A percentile compares a stretch with the other conserved stretches of the same genome.
These are phyloP conservation scores for Drosophila subquinaria DNA, from an alignment of 2,888 invertebrate genomes.

Conservation along the genomic window DNA sequence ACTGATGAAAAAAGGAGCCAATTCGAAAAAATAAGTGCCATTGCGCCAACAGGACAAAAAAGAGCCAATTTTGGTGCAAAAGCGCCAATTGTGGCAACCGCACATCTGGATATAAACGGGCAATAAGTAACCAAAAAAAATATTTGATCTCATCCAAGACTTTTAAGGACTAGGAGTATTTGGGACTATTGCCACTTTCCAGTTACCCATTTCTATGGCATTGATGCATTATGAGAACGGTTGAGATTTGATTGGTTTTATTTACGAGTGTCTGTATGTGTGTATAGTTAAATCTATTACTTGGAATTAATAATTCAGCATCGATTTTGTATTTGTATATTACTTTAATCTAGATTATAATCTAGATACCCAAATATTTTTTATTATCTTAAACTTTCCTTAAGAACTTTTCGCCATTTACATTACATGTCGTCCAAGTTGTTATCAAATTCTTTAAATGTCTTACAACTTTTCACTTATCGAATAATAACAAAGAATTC, in stretches of 20 bases:
- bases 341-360: slow-evolving; percentile 41
- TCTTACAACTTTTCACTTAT: slow-evolving; percentile 15
- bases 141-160: no score
- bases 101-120: no score
- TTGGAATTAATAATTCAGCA: slow-evolving; percentile 64
- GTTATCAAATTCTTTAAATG: slow-evolving; percentile 18
- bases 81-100: no score
- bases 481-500: slow-evolving; percentile 3
- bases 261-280: slow-evolving; percentile 25
- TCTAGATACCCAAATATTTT: slow-evolving; percentile 42
- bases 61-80: no score
- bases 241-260: slow-evolving; percentile 25
- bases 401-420: slow-evolving; percentile 30
- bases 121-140: no score
- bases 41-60: no score
- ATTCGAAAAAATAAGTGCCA: no score
- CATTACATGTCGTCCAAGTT: slow-evolving; percentile 8
- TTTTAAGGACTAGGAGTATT: no score
- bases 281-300: slow-evolving; percentile 51
- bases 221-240: slow-evolving; percentile 9
- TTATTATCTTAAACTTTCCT: slow-evolving; percentile 25
- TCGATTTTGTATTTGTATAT: slow-evolving; percentile 23
- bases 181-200: no score
- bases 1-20: no score
- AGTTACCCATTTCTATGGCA: neutral